Evolutionary conservation across 2,113 vertebrate species (phyloP).

Genomic region (Lagopus leucura): DNA sequence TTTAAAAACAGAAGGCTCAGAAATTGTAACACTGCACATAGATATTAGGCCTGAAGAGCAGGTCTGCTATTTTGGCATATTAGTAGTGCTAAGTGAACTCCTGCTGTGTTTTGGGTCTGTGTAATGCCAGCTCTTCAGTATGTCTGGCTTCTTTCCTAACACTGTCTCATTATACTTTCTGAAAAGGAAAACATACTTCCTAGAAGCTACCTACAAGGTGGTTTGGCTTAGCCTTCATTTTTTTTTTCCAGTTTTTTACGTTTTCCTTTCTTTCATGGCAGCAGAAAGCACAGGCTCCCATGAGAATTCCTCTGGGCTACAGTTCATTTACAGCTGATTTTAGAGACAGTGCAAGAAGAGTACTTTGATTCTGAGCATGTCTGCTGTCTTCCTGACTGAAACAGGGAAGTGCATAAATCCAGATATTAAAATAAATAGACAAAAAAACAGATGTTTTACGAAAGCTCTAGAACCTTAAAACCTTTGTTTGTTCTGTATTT

Average conservation of each 20-base stretch:
- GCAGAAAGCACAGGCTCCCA: neutral
- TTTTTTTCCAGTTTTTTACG: neutral
- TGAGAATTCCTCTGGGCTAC: neutral
- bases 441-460: neutral
- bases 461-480: constrained; percentile 49
- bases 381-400: constrained; percentile 5
- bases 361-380: neutral
- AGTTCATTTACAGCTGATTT: constrained; percentile 45
- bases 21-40: neutral
- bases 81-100: neutral
- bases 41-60: neutral
- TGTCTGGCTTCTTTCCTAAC: neutral
- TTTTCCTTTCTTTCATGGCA: neutral
- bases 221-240: neutral
- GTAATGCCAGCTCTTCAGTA: neutral
- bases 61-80: neutral
- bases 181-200: neutral
- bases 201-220: neutral
- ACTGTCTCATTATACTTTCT: neutral
- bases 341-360: neutral
- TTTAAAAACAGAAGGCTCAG: neutral
- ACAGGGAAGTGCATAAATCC: constrained; percentile 20
- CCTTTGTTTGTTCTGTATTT: constrained; percentile 42
- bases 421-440: constrained; percentile 30
- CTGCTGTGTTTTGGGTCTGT: neutral